Conservation (phyloP, 1,140 invertebrate species). For the Mycetomoellerius zeteki region DNA sequence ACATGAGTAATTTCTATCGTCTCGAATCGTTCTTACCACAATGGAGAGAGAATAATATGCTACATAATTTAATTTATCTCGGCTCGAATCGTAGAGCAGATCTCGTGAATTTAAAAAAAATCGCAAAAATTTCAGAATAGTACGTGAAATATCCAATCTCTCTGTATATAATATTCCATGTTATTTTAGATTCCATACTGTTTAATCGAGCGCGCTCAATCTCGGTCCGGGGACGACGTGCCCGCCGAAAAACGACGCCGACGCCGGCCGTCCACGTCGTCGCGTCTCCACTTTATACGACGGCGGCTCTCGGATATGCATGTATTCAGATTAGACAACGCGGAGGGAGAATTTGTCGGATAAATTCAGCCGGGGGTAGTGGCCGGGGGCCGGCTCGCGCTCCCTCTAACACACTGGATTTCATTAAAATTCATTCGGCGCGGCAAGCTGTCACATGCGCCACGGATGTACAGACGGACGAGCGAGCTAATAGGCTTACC, state of each 20-base stretch:
- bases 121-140: not conserved
- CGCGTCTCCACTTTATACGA: constrained; percentile 58
- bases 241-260: constrained; percentile 50
- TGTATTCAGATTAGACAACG: constrained; percentile 73
- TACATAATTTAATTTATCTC: constrained; percentile 9
- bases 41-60: not conserved
- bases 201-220: constrained; percentile 58
- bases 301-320: constrained; percentile 60
- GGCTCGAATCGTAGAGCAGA: not conserved
- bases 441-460: constrained; percentile 73
- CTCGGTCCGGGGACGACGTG: constrained; percentile 1
- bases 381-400: constrained; percentile 27
- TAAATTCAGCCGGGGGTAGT: constrained; percentile 68
- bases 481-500: constrained; percentile 70
- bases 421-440: constrained; percentile 77
- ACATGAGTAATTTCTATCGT: not conserved
- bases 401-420: constrained; percentile 73
- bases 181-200: constrained; percentile 29
- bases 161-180: constrained; percentile 16
- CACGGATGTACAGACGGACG: constrained; percentile 56
- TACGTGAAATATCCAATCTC: constrained; percentile 5
- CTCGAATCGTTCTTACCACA: not conserved
- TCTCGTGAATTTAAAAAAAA: not conserved
- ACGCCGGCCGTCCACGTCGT: constrained; percentile 48
- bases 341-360: constrained; percentile 74